These are phyloP conservation scores for Buphagus erythrorhynchus DNA, from an alignment of 2,797 vertebrate species.

Conservation along the genomic window DNA sequence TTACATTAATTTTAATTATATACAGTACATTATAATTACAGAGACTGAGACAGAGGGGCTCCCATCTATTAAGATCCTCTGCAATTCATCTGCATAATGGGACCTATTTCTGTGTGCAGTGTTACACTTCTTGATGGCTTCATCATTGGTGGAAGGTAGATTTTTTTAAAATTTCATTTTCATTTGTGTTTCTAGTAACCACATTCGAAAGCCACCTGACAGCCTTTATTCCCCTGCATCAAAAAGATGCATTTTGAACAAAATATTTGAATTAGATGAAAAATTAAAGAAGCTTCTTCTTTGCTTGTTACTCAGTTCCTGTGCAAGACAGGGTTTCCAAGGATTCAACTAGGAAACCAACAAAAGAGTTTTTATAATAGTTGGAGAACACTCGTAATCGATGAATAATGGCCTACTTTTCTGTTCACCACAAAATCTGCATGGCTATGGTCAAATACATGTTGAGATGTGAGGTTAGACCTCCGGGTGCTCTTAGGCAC, in stretches of 20 bases:
- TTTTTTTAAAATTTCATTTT: slow-evolving; percentile 12
- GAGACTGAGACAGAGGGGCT: slow-evolving; percentile 43
- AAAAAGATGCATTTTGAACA: slow-evolving; percentile 9
- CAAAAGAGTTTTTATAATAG: not conserved
- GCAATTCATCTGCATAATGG: slow-evolving; percentile 18
- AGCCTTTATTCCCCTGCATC: not conserved
- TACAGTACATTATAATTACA: slow-evolving; percentile 67
- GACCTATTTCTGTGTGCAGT: slow-evolving; percentile 26
- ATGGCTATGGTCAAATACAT: not conserved
- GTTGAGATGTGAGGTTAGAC: not conserved
- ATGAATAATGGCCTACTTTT: not conserved
- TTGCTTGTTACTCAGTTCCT: not conserved
- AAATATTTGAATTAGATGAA: not conserved
- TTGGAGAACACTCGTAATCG: not conserved
- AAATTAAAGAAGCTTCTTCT: not conserved
- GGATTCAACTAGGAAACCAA: not conserved
- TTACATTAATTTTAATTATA: slow-evolving; percentile 75
- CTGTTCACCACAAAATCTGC: not conserved
- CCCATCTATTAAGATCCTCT: slow-evolving; percentile 39
- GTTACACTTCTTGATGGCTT: slow-evolving; percentile 59
- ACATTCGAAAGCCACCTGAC: not conserved
- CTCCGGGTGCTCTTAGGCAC: no score
- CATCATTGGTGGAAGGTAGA: slow-evolving; percentile 31
- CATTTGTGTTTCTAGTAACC: slow-evolving; percentile 23
- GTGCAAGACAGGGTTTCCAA: not conserved